Evolutionary conservation across 37 sponge, comb jelly and placozoan species (phyloP), one percentile per base, ranked within the genome.

Genomic region (Theonella swinhoei): DNA sequence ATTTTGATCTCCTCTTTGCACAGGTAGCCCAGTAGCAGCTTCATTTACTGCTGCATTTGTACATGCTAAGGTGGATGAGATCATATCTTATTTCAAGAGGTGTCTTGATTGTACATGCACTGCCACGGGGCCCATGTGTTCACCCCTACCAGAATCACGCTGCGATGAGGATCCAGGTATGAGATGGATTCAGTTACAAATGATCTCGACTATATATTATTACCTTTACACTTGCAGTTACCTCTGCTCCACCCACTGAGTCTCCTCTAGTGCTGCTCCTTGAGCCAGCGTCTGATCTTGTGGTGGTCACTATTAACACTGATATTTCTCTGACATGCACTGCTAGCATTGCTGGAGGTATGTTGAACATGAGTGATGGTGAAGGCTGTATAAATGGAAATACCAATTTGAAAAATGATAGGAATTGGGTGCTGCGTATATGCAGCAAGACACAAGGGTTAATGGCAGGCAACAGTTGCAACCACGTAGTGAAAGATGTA

Each of bases 1-100:
- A n/a, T n/a, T n/a, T n/a, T 47, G 54, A 47, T 47, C 14, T 14
- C 54, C 54, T 47, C 54, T 47, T 47, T 47, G 75, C 2, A 3
- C 26, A 69, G 92, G 93, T 26, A 85, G 85, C 8, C 30, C 22
- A 30, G 78, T 84, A 17, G 88, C 91, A 0, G 70, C 70, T 30
- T 84, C 93, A 20, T 95, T 95, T 70, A 92, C 91, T 19, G 80
- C 70, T 43, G 88, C 91, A 0, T 92, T 95, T 83, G 81, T 95
- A 0, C 39, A 72, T 24, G 93, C 76, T 30, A 87, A 88, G 54
- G 88, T 84, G 40, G 23, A 72, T 0, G 96, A 93, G 74, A 90
- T 89, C 9, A 41, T 82, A 22, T 24, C 70, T 0, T 78, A 87
- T 38, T 47, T 90, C 67, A 63, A 66, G 9, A 23, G 37, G 28